These are phyloP conservation scores for Craseonycteris thonglongyai DNA, from an alignment of 2,113 vertebrate genomes.

Conservation along the genomic window DNA sequence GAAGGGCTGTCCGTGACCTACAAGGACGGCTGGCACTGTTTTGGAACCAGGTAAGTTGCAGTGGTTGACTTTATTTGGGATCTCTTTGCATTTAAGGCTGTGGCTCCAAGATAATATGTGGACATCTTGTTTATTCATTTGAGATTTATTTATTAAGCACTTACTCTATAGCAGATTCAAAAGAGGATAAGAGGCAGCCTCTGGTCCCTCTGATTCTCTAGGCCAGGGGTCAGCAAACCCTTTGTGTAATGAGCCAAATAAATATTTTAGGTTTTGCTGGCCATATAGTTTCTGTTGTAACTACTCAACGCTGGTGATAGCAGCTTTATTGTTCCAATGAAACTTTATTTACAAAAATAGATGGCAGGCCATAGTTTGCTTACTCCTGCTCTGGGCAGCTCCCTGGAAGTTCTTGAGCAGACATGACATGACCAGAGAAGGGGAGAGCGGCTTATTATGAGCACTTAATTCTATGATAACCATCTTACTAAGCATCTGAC, in stretches of 20 bases:
- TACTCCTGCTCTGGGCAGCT: neutral
- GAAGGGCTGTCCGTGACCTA: neutral
- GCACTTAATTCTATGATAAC: neutral
- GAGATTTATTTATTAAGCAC: neutral
- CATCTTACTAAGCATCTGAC: neutral
- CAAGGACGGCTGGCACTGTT: neutral
- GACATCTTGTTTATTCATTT: neutral
- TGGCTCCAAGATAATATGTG: neutral
- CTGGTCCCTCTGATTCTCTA: neutral
- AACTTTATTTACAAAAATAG: neutral
- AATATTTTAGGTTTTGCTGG: neutral
- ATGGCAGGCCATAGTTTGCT: neutral
- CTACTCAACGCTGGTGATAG: neutral
- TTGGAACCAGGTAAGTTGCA: neutral
- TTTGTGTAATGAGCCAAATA: neutral
- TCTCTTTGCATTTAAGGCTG: neutral
- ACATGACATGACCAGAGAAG: neutral
- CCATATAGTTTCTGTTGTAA: neutral
- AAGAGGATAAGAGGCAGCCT: neutral
- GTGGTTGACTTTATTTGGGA: neutral
- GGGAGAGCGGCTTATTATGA: neutral
- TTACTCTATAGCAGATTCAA: neutral
- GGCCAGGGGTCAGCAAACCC: neutral
- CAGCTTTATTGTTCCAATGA: neutral
- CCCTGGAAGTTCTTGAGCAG: neutral